Base-by-base conservation (phyloP, 2,888 invertebrate species). In the Laothoe populi region DNA sequence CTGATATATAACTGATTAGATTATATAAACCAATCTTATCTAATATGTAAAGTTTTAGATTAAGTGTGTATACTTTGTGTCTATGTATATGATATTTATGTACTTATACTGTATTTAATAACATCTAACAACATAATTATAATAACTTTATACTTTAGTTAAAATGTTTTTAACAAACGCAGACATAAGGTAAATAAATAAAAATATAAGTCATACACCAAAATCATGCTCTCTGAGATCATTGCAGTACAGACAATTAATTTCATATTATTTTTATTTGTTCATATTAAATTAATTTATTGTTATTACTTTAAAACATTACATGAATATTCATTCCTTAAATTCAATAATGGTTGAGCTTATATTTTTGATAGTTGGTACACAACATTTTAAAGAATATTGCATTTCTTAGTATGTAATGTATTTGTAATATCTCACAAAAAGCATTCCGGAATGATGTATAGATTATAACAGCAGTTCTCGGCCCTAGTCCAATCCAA, bases 1-100 rank as follows among this genome's bases (percentile, higher is more conserved):
- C 93, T 44, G 94, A 95, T 83, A 94, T 95, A 87, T 95, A 88
- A 92, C 16, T 63, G 62, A 65, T 62, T 60, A 66, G 66, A 67
- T 64, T 63, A 64, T 59, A 64, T 59, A 62, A 21, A 38, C 19
- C 40, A 40, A 48, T 49, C 24, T 38, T 46, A 53, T 53, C 53
- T 31, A 35, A 35, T 35, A 31, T 53, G 31, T 60, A 61, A 23
- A 45, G 13, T 8, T 59, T 26, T 45, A 58, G 57, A 42, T 58
- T 58, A 31, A 45, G 24, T 21, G 46, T 10, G 16, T 46, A 46
- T 46, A 61, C 63, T 64, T 42, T 49, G 23, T 64, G 64, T 58
- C 44, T 53, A 62, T 57, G 59, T 67, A 65, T 61, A 59, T 68
- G 67, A 62, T 63, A 61, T 26, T 44, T 13, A 24, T 44, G 26